Conservation (phyloP, 2,797 vertebrate genomes). For the Adrianichthys oophorus region DNA sequence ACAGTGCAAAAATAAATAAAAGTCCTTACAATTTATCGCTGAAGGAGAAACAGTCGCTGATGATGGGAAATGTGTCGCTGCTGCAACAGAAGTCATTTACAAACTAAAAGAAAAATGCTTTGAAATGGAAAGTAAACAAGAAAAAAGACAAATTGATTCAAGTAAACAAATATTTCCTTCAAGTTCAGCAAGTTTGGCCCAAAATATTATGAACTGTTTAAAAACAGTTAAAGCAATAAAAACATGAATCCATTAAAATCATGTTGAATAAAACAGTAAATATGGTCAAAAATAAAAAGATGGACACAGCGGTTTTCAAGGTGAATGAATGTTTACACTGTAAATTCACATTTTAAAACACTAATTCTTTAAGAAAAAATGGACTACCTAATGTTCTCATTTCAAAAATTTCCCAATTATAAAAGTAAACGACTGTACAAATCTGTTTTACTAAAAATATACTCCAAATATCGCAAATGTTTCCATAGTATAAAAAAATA, state of each 20-base stretch:
- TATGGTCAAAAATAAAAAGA: constrained; percentile 15
- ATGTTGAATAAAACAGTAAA: constrained; percentile 28
- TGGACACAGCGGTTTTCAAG: constrained; percentile 43
- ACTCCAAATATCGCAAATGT: constrained; percentile 61
- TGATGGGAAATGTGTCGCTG: neutral
- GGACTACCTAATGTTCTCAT: constrained; percentile 53
- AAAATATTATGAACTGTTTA: constrained; percentile 16
- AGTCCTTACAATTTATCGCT: neutral
- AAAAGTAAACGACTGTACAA: constrained; percentile 79
- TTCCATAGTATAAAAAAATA: constrained; percentile 64
- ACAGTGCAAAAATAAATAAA: constrained; percentile 54
- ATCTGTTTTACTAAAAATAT: constrained; percentile 77
- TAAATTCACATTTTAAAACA: constrained; percentile 32
- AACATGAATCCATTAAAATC: constrained; percentile 34
- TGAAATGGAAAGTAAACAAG: constrained; percentile 25
- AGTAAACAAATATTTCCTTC: constrained; percentile 51
- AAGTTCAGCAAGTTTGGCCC: constrained; percentile 40
- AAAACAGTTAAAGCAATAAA: constrained; percentile 8
- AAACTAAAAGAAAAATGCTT: neutral
- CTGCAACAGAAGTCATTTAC: constrained; percentile 18
- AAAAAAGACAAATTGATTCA: constrained; percentile 34
- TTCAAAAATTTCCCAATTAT: constrained; percentile 58
- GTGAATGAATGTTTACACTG: constrained; percentile 31
- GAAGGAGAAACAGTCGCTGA: neutral
- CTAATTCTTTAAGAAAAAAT: constrained; percentile 30